Conservation (phyloP, 2,888 invertebrate species). For the Netelia melanura region DNA sequence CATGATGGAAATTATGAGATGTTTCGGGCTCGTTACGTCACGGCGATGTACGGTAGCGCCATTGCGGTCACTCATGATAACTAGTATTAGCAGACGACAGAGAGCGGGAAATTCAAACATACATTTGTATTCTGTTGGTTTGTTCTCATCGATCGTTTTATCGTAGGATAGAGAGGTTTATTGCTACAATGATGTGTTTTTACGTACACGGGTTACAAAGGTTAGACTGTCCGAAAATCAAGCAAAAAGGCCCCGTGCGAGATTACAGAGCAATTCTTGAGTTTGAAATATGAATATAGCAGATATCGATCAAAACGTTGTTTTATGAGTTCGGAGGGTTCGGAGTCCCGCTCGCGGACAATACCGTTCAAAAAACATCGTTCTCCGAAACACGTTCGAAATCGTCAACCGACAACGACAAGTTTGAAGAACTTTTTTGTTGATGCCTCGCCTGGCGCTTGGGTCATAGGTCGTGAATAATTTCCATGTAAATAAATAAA, state of each 20-base stretch:
- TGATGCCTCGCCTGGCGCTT: background rate
- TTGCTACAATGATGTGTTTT: background rate
- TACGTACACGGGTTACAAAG: too few species aligned
- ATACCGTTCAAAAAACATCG: conserved; percentile 1
- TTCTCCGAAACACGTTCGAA: background rate
- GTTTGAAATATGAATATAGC: conserved; percentile 43
- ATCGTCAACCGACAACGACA: background rate
- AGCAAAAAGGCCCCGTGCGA: background rate
- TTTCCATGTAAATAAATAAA: background rate
- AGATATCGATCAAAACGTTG: conserved; percentile 20
- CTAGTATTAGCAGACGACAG: conserved; percentile 62
- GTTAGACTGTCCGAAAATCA: background rate
- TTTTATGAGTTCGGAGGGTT: conserved; percentile 17
- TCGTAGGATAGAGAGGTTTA: background rate
- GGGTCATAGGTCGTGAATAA: background rate
- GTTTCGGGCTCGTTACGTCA: conserved; percentile 71
- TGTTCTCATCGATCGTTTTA: background rate
- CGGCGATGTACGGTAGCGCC: conserved; percentile 39
- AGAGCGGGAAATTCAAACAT: background rate
- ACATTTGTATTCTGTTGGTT: background rate
- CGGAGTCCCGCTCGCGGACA: background rate
- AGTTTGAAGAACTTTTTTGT: background rate
- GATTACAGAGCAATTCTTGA: conserved; percentile 9
- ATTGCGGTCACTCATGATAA: conserved; percentile 76
- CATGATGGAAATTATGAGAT: conserved; percentile 77